Base-by-base conservation (phyloP, 2,113 vertebrate genomes). In the Grantiella picta region DNA sequence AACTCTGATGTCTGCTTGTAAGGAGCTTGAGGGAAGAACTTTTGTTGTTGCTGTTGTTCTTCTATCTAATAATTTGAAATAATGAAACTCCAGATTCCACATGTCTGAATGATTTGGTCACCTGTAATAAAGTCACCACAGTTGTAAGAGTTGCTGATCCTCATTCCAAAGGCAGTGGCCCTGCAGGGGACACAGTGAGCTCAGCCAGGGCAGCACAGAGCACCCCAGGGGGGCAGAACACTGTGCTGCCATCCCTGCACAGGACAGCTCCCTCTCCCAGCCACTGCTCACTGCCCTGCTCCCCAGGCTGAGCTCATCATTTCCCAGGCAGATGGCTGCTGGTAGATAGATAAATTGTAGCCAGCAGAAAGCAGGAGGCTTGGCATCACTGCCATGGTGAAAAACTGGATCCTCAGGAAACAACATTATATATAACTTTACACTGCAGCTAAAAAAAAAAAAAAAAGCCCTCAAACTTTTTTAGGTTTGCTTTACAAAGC, bases 301-400 rank as follows among this genome's bases (percentile, higher is more conserved):
- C 47, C 69, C 77, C 57, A 76, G 22, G 15, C 31, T 64, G 35
- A 85, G 45, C 8, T 50, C 40, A 82, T n/a, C 3, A 33, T 36
- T 82, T 90, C 82, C 87, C 76, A 91, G 71, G 91, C 83, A 97
- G 82, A 97, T 96, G 92, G 70, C 53, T 92, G 77, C 73, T 97
- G 86, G 75, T 82, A 91, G 72, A 35, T 45, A 38, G 56, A 95
- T 90, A 95, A 94, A 95, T 90, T 65, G 86, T 14, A 81, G 38
- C 82, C 88, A 94, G 88, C 56, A 92, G 70, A 93, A 94, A 96
- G 49, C 70, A 90, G 25, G 65, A 40, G 71, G 79, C 56, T 90
- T 75, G 45, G 92, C 91, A 95, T 87, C 86, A 66, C 38, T 84
- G 72, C 72, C 92, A 53, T 8, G 7, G 45, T 42, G 94, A 87